Base-by-base conservation (phyloP, 2,113 vertebrate genomes). In the Lipophrys pholis region DNA sequence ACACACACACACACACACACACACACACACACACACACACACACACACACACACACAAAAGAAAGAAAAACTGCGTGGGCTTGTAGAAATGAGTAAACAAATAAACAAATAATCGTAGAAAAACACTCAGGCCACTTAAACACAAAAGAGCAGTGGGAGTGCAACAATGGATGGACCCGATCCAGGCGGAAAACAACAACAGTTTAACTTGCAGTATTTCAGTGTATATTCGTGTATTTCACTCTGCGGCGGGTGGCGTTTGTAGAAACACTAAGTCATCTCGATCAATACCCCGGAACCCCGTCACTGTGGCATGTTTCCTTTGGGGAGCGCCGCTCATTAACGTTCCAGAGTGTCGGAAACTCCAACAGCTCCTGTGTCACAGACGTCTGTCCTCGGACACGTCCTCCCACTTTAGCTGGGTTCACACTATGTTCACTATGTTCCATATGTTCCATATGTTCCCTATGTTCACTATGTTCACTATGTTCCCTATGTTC, bases 221-320 rank as follows among this genome's bases (percentile, higher is more conserved):
- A 49, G 10, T 73, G 67, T 7, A 30, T 21, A 17, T 54, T 79
- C 57, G n/a, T 62, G n/a, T 69, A 41, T 54, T 1, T 60, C n/a
- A n/a, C 2, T 35, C 69, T 61, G 59, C 58, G 63, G 75, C 66
- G 57, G 72, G 67, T 65, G 73, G 68, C 54, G 80, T 84, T 79
- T 70, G 81, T 84, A 68, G 57, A 73, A 76, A 80, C 73, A 53
- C 36, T 83, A 74, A 88, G 88, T 76, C 76, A 71, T 84, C 81
- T 72, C 73, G 76, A 83, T 89, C 89, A 63, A 88, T 81, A 87
- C 50, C 16, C n/a, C 55, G 70, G 78, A 85, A 82, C 85, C 83
- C 80, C 46, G 86, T 80, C 81, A 80, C 69, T 70, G 48, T 51
- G 64, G 55, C 61, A 56, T 53, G 81, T 82, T 82, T 88, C 83